phyloP scores from a whole-genome alignment of 2,888 invertebrate species.

The Chrysomela aeneicollis region DNA sequence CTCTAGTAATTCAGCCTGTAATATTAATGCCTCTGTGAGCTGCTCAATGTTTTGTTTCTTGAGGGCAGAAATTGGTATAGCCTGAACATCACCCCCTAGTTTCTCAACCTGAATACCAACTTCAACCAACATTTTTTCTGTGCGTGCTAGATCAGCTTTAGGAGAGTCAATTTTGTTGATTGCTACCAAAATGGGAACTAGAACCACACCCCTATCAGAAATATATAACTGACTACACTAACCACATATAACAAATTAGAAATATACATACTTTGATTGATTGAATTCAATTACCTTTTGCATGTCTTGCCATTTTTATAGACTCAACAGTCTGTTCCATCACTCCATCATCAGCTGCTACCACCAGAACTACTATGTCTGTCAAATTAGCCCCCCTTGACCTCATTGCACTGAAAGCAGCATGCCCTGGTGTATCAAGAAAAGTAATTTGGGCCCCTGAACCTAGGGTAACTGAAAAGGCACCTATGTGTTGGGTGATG shows the following conservation, averaged over 20 bases:
- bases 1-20: constrained; percentile 89
- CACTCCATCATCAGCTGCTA: constrained; percentile 98
- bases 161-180: constrained; percentile 98
- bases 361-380: constrained; percentile 93
- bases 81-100: constrained; percentile 90
- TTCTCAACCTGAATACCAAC: constrained; percentile 87
- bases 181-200: constrained; percentile 95
- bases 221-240: background rate
- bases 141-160: constrained; percentile 84
- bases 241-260: background rate
- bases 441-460: constrained; percentile 88
- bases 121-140: constrained; percentile 77
- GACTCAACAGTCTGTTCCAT: constrained; percentile 98
- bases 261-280: background rate
- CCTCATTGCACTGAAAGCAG: constrained; percentile 94
- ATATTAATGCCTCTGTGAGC: constrained; percentile 82
- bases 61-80: constrained; percentile 90
- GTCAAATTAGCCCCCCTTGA: constrained; percentile 93
- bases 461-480: constrained; percentile 79
- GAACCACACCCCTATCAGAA: constrained; percentile 2
- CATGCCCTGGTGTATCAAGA: constrained; percentile 98
- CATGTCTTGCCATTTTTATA: constrained; percentile 82
- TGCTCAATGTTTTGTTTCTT: constrained; percentile 79
- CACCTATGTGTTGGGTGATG: constrained; percentile 99
- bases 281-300: constrained; percentile 65